These are phyloP conservation scores for Diadumene lineata DNA, from an alignment of 92 coral and sea anemone genomes.

Conservation along the genomic window DNA sequence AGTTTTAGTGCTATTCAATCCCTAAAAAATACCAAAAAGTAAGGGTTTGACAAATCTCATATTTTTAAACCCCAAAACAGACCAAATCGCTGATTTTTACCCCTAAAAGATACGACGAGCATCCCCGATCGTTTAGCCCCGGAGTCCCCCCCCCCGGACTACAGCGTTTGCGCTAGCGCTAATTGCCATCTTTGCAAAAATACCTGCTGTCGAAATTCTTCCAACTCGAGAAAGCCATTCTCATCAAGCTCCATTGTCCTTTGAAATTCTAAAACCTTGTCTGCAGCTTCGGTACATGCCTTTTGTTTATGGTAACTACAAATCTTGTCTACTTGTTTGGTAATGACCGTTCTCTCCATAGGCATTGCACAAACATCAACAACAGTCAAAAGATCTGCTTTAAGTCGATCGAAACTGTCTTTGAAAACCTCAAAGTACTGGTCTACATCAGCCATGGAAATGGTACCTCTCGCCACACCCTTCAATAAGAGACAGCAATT, in stretches of 20 bases:
- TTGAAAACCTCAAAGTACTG: conserved; percentile 24
- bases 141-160: too few species aligned
- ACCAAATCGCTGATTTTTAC: too few species aligned
- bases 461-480: conserved; percentile 27
- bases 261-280: conserved; percentile 48
- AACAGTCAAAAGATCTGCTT: conserved; percentile 26
- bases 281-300: conserved; percentile 59
- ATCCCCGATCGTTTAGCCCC: too few species aligned
- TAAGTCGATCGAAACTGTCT: conserved; percentile 30
- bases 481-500: conserved; percentile 34
- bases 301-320: conserved; percentile 46
- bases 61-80: too few species aligned
- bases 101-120: too few species aligned
- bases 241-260: conserved; percentile 27
- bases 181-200: too few species aligned
- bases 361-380: not conserved
- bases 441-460: conserved; percentile 53
- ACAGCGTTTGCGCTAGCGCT: too few species aligned
- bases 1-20: too few species aligned
- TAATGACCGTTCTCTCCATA: not conserved
- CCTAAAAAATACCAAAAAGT: too few species aligned
- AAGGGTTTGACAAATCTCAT: too few species aligned
- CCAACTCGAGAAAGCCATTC: conserved; percentile 66
- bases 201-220: conserved; percentile 66
- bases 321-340: conserved; percentile 37